A percentile compares a stretch with the other conserved stretches of the same genome.
These are phyloP conservation scores for Mesocricetus auratus DNA, from an alignment of 2,113 vertebrate species.

Conservation along the genomic window DNA sequence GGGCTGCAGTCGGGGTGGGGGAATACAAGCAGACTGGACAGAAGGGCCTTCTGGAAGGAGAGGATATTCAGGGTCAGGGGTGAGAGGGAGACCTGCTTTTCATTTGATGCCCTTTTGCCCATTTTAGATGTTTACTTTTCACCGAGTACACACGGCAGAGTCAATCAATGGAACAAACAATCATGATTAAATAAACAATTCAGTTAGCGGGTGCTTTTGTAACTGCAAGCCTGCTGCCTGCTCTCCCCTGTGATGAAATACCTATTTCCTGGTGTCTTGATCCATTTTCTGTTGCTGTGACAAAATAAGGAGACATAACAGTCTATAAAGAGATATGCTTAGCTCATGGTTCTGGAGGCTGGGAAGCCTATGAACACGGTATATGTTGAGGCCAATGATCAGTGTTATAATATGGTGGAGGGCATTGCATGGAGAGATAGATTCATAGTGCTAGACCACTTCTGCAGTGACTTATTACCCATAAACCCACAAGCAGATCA, in stretches of 20 bases:
- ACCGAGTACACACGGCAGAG: background rate
- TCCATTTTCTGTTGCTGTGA: background rate
- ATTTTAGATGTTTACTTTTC: conserved; percentile 59
- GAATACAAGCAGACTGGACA: background rate
- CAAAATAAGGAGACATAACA: background rate
- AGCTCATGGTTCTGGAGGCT: background rate
- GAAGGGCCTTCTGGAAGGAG: background rate
- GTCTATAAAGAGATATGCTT: background rate
- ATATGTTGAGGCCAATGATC: background rate
- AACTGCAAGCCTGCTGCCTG: background rate
- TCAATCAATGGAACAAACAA: conserved; percentile 75
- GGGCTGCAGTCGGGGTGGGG: too few species aligned
- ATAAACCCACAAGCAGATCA: background rate
- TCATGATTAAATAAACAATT: conserved; percentile 62
- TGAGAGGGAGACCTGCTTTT: background rate
- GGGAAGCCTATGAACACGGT: too few species aligned
- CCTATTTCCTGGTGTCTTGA: background rate
- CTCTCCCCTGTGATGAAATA: conserved; percentile 32
- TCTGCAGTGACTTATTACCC: background rate
- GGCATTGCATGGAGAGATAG: background rate
- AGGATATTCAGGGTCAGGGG: background rate
- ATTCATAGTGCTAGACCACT: too few species aligned
- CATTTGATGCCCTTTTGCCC: conserved; percentile 71
- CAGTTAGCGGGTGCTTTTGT: conserved; percentile 39
- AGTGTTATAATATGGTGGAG: fast-evolving